Percentiles rank a stretch among this genome's conserved stretches.
These are phyloP conservation scores for Stegophylla sp. DNA, from an alignment of 2,888 invertebrate species.

Conservation along the genomic window DNA sequence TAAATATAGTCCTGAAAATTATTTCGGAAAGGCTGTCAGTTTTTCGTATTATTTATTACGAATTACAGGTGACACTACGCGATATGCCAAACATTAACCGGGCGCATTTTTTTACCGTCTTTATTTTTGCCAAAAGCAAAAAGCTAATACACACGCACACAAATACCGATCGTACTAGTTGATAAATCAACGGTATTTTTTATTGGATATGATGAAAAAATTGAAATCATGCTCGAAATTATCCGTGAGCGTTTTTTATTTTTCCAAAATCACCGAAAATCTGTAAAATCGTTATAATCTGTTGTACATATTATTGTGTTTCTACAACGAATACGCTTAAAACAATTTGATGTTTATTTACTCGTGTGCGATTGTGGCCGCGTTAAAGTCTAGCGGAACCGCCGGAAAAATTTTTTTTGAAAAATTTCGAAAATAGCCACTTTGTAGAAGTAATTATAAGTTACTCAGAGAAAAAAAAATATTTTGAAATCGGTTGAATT, in stretches of 20 bases:
- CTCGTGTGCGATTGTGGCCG: too few relatives aligned
- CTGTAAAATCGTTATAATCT: too few relatives aligned
- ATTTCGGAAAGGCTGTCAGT: conserved; percentile 7
- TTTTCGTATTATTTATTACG: conserved; percentile 21
- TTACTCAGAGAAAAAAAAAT: too few relatives aligned
- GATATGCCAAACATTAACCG: background rate
- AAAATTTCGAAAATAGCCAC: too few relatives aligned
- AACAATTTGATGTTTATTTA: too few relatives aligned
- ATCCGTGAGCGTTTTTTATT: too few relatives aligned
- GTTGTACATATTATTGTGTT: too few relatives aligned
- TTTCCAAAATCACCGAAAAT: background rate
- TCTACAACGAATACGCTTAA: too few relatives aligned
- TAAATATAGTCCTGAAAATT: conserved; percentile 28
- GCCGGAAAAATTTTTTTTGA: too few relatives aligned
- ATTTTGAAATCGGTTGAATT: too few relatives aligned
- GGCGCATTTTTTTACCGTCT: background rate
- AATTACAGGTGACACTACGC: background rate
- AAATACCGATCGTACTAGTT: background rate
- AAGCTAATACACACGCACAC: background rate
- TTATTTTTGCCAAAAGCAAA: conserved; percentile 3
- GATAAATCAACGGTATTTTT: background rate
- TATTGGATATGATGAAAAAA: background rate
- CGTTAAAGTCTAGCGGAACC: too few relatives aligned
- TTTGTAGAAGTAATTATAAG: too few relatives aligned
- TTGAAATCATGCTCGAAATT: background rate